Evolutionary conservation across 23 tunicate genomes (phyloP).

Genomic region (Styela plicata): DNA sequence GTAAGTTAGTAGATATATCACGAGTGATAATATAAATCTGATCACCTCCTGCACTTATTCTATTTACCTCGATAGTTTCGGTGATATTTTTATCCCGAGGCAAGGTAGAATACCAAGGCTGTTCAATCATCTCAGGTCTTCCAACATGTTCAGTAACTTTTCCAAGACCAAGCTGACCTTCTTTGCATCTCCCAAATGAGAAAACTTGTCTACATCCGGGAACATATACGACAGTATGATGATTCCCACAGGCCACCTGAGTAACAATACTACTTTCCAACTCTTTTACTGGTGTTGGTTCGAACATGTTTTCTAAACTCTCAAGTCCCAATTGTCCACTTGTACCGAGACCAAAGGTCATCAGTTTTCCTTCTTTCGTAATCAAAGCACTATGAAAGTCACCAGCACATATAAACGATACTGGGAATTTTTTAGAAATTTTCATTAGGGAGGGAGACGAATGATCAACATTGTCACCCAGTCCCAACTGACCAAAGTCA

Average conservation of each 20-base stretch:
- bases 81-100: not conserved
- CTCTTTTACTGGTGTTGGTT: slow-evolving; percentile 71
- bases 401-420: slow-evolving; percentile 64
- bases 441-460: slow-evolving; percentile 40
- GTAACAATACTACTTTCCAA: slow-evolving; percentile 73
- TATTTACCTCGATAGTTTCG: slow-evolving; percentile 1
- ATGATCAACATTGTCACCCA: slow-evolving; percentile 43
- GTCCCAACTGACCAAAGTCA: slow-evolving; percentile 87
- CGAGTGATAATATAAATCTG: slow-evolving; percentile 29
- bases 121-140: not conserved
- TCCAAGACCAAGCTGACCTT: slow-evolving; percentile 60
- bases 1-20: not conserved
- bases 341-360: slow-evolving; percentile 72
- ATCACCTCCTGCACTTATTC: slow-evolving; percentile 59
- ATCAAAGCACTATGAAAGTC: slow-evolving; percentile 59
- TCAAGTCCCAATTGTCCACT: slow-evolving; percentile 94
- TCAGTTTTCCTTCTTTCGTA: slow-evolving; percentile 58
- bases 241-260: slow-evolving; percentile 68
- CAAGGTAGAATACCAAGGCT: not conserved
- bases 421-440: slow-evolving; percentile 35
- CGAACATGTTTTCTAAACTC: not conserved
- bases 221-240: slow-evolving; percentile 59
- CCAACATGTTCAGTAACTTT: not conserved
- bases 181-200: slow-evolving; percentile 55
- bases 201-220: slow-evolving; percentile 34